These are phyloP conservation scores for Australoheros facetus DNA, from an alignment of 2,797 vertebrate genomes.

Conservation along the genomic window DNA sequence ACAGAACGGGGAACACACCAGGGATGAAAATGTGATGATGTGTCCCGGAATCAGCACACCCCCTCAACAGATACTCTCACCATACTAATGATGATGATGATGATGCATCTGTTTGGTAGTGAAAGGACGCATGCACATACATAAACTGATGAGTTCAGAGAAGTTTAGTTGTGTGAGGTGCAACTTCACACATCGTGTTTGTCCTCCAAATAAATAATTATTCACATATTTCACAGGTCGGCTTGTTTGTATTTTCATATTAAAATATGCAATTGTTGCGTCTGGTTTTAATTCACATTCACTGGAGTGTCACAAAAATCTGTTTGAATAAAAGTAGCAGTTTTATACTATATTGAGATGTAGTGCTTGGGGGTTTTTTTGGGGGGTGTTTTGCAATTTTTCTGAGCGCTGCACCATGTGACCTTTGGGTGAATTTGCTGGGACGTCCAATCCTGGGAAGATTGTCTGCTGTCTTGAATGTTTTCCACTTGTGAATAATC, in stretches of 20 bases:
- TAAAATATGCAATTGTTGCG: neutral
- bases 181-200: neutral
- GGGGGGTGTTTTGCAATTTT: too few relatives aligned
- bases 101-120: slow-evolving; percentile 12
- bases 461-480: neutral
- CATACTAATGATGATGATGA: slow-evolving; percentile 33
- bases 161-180: neutral
- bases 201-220: neutral
- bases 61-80: slow-evolving; percentile 75
- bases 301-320: neutral
- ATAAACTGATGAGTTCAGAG: slow-evolving; percentile 10
- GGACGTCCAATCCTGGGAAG: fast-evolving
- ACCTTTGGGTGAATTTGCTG: neutral
- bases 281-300: neutral
- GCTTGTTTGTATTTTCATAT: neutral
- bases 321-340: too few relatives aligned
- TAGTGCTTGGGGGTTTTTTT: too few relatives aligned
- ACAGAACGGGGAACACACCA: slow-evolving; percentile 41
- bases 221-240: neutral
- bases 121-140: slow-evolving; percentile 6
- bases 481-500: neutral
- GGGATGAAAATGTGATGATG: slow-evolving; percentile 56
- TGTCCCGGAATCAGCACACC: slow-evolving; percentile 67
- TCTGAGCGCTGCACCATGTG: too few relatives aligned
- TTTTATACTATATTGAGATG: too few relatives aligned